Evolutionary conservation across 2,888 invertebrate species (phyloP).

Genomic region (Ectemnius lituratus): DNA sequence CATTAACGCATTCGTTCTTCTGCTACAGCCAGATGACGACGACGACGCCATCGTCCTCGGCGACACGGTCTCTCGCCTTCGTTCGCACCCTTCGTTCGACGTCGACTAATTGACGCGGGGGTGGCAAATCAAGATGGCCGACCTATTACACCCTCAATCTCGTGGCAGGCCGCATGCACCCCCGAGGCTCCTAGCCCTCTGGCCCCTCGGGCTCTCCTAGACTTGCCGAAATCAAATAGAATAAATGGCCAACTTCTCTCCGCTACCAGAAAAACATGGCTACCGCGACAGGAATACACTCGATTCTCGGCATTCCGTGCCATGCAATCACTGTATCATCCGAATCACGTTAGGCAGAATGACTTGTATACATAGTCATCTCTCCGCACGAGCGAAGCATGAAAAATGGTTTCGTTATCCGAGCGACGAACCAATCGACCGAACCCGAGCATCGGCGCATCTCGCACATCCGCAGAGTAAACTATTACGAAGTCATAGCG

Average conservation of each 20-base stretch:
- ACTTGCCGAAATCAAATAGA: slow-evolving; percentile 62
- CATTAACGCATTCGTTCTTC: slow-evolving; percentile 33
- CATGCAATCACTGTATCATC: too few relatives aligned
- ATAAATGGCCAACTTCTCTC: slow-evolving; percentile 19
- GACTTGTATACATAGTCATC: too few relatives aligned
- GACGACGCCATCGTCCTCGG: slow-evolving; percentile 63
- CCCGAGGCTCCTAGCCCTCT: slow-evolving; percentile 43
- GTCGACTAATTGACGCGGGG: slow-evolving; percentile 73
- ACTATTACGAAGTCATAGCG: slow-evolving; percentile 49
- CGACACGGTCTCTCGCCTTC: slow-evolving; percentile 41
- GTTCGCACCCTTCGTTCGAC: slow-evolving; percentile 66
- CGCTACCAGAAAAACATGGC: too few relatives aligned
- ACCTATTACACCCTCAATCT: slow-evolving; percentile 76
- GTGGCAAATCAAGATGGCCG: slow-evolving; percentile 75
- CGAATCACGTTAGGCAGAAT: too few relatives aligned
- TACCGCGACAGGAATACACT: too few relatives aligned
- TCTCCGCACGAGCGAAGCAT: slow-evolving; percentile 14
- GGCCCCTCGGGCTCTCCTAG: too few relatives aligned
- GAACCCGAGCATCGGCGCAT: slow-evolving; percentile 19
- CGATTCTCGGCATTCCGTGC: too few relatives aligned
- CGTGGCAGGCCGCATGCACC: slow-evolving; percentile 52
- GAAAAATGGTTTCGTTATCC: slow-evolving; percentile 14
- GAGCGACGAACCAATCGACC: slow-evolving; percentile 37
- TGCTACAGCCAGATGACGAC: slow-evolving; percentile 25
- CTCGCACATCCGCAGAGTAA: slow-evolving; percentile 15